Conservation (phyloP, 2,797 vertebrate genomes). For the Microctenopoma steveboyesi region DNA sequence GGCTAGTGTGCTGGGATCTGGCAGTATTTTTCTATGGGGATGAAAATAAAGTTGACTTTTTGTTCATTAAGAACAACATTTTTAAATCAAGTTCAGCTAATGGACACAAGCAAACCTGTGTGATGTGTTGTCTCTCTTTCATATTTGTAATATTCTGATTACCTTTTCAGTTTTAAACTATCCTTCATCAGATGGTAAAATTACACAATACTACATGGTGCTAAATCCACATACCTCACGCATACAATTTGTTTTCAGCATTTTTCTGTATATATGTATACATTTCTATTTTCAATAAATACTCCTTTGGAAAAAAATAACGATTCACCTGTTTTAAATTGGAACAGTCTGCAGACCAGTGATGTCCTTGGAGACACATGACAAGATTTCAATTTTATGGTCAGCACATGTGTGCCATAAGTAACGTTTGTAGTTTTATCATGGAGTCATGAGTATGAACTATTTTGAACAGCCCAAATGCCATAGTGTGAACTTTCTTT, state of each 20-base stretch:
- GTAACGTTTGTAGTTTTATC: neutral
- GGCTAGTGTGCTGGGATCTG: neutral
- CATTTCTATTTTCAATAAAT: neutral
- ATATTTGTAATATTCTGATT: neutral
- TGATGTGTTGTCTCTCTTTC: neutral
- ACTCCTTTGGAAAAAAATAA: neutral
- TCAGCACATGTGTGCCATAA: neutral
- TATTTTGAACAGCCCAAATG: neutral
- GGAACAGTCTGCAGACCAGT: neutral
- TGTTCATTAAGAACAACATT: neutral
- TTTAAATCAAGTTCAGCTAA: neutral
- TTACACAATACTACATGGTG: neutral
- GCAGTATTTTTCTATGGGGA: constrained; percentile 11
- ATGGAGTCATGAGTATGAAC: too few relatives aligned
- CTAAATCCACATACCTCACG: neutral
- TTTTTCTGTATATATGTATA: neutral
- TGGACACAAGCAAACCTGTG: neutral
- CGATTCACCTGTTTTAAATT: neutral
- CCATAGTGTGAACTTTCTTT: neutral
- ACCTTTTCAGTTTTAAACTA: neutral
- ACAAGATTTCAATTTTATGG: neutral
- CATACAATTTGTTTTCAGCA: neutral
- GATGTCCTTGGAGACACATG: too few relatives aligned
- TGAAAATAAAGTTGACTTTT: neutral
- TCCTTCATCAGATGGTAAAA: neutral